phyloP scores from a whole-genome alignment of 2,797 vertebrate genomes.

The Hozukius guyotensis region DNA sequence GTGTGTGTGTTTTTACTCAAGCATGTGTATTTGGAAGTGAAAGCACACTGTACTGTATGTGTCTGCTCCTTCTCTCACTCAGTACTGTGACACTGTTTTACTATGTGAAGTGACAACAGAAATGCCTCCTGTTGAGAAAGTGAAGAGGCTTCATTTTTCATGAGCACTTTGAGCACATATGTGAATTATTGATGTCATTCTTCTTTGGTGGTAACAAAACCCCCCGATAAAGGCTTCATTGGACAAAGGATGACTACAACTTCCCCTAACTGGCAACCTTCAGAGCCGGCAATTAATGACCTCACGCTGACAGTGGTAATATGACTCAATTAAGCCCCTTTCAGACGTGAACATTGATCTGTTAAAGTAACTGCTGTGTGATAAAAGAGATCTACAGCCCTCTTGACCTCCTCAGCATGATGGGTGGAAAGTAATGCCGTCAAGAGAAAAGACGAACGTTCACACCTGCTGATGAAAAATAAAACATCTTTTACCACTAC shows the following conservation, averaged over 20 bases:
- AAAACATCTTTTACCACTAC: background rate
- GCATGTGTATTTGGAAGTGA: background rate
- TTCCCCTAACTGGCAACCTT: background rate
- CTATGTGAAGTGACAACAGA: conserved; percentile 44
- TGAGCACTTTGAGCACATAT: conserved; percentile 51
- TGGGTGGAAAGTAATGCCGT: background rate
- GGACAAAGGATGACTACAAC: background rate
- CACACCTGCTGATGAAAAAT: background rate
- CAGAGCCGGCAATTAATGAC: background rate
- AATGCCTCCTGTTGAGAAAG: conserved; percentile 47
- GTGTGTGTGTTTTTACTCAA: background rate
- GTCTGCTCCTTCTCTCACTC: background rate
- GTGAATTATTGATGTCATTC: conserved; percentile 64
- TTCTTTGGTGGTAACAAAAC: conserved; percentile 35
- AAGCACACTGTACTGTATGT: background rate
- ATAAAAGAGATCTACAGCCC: background rate
- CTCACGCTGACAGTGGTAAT: background rate
- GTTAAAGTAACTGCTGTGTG: background rate
- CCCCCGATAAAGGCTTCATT: background rate
- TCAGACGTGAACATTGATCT: background rate
- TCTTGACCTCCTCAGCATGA: background rate
- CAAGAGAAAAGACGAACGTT: background rate
- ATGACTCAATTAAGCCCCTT: background rate
- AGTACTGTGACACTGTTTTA: conserved; percentile 16
- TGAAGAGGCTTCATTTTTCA: conserved; percentile 65